Conservation (phyloP, 2,797 vertebrate species). For the Mionectes olivaceus region DNA sequence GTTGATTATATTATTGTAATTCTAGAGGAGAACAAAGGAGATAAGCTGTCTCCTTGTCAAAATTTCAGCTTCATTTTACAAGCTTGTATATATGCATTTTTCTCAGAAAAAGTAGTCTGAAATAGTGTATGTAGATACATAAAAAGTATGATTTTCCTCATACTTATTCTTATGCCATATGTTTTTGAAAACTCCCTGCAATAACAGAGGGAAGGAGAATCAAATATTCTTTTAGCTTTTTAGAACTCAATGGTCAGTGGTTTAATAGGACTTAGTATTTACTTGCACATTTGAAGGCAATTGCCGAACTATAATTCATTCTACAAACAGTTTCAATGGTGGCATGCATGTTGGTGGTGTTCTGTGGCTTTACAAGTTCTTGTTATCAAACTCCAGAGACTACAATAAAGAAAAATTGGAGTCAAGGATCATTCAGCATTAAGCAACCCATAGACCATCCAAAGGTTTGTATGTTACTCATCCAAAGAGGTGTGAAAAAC, state of each 20-base stretch:
- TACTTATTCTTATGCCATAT: background rate
- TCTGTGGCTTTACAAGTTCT: background rate
- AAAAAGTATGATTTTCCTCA: background rate
- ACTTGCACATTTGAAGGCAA: background rate
- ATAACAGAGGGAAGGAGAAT: background rate
- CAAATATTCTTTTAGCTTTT: background rate
- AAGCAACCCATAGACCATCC: background rate
- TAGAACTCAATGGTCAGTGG: background rate
- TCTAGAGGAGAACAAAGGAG: background rate
- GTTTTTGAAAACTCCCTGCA: background rate
- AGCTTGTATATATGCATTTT: slow-evolving; percentile 27
- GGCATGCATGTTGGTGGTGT: background rate
- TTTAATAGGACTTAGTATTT: background rate
- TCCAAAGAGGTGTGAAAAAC: background rate
- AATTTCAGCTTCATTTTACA: slow-evolving; percentile 47
- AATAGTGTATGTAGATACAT: background rate
- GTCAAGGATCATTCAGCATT: background rate
- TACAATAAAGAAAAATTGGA: background rate
- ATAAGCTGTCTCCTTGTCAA: background rate
- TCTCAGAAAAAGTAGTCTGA: slow-evolving; percentile 13
- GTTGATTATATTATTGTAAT: slow-evolving; percentile 52
- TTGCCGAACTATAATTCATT: background rate
- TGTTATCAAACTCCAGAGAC: background rate
- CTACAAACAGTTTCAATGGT: background rate
- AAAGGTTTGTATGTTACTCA: background rate